Conservation (phyloP, 2,888 invertebrate species). For the Taphrorychus bicolor region DNA sequence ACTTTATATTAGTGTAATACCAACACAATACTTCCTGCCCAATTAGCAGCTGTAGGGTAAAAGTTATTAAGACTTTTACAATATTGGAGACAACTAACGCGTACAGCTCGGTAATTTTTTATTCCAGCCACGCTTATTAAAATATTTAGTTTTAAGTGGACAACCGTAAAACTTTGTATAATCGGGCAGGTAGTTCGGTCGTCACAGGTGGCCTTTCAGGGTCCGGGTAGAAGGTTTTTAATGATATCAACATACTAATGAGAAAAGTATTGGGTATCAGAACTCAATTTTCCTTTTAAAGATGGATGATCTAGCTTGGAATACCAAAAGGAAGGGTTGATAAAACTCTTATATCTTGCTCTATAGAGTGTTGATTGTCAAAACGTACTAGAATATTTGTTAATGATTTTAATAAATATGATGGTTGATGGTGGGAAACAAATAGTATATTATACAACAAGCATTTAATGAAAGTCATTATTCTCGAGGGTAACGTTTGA, state of each 20-base stretch:
- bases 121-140: slow-evolving; percentile 32
- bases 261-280: too few relatives aligned
- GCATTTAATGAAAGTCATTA: too few relatives aligned
- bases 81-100: background rate
- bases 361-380: too few relatives aligned
- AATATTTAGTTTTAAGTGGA: slow-evolving; percentile 27
- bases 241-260: background rate
- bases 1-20: background rate
- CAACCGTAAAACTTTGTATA: slow-evolving; percentile 34
- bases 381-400: too few relatives aligned
- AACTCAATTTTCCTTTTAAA: too few relatives aligned
- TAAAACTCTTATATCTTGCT: too few relatives aligned
- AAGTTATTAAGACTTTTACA: background rate
- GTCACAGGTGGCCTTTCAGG: slow-evolving; percentile 21
- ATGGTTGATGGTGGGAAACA: too few relatives aligned
- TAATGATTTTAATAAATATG: too few relatives aligned
- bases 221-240: background rate
- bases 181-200: slow-evolving; percentile 25
- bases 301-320: too few relatives aligned
- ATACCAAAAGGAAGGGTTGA: too few relatives aligned
- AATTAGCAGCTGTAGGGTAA: background rate
- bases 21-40: background rate
- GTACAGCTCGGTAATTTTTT: background rate
- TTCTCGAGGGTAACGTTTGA: too few relatives aligned
- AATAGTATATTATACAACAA: too few relatives aligned